phyloP scores from a whole-genome alignment of 1,140 invertebrate species.

The Heterodera schachtii region DNA sequence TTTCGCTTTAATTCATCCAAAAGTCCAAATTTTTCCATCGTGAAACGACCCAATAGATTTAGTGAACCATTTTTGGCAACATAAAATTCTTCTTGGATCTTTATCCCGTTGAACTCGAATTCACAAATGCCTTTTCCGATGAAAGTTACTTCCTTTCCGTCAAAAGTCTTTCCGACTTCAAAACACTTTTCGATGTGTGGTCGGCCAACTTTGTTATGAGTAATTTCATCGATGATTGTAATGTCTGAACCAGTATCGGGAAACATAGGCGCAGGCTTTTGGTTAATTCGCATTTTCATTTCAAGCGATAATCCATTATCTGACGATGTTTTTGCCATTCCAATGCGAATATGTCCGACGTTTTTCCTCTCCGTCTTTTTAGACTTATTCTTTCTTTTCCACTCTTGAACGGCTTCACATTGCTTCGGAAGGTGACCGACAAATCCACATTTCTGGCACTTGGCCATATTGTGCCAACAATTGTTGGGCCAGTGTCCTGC shows the following conservation, averaged over 20 bases:
- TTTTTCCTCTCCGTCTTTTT: not conserved
- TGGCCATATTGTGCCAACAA: not conserved
- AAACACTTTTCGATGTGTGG: not conserved
- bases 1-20: slow-evolving; percentile 9
- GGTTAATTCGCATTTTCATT: not conserved
- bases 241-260: not conserved
- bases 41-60: not conserved
- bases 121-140: not conserved
- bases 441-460: not conserved
- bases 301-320: not conserved
- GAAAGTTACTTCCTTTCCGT: not conserved
- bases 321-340: not conserved
- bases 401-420: not conserved
- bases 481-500: not conserved
- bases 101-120: not conserved
- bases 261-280: not conserved
- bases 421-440: not conserved
- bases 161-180: not conserved
- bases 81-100: not conserved
- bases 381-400: not conserved
- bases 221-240: not conserved
- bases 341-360: not conserved
- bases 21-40: slow-evolving; percentile 15
- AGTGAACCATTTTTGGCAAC: not conserved
- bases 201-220: not conserved